Evolutionary conservation across 2,797 vertebrate genomes (phyloP).

Genomic region (Smutsia temminckii): DNA sequence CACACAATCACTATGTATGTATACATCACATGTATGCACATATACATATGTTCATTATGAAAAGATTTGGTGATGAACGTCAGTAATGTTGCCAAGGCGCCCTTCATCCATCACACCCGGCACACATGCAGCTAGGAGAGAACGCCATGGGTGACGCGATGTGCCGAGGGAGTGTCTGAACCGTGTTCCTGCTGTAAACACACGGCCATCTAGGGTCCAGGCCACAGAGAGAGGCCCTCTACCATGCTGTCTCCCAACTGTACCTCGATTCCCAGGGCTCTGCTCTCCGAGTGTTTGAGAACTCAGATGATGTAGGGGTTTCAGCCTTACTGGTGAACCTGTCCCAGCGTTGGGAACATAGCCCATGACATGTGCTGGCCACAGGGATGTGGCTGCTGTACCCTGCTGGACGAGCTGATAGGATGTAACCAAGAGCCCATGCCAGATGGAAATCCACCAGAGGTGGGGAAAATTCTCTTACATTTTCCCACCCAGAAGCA

Average conservation of each 20-base stretch:
- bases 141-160: neutral
- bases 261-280: neutral
- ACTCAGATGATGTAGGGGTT: neutral
- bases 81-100: neutral
- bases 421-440: fast-evolving
- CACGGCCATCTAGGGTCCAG: neutral
- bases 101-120: neutral
- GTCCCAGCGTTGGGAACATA: neutral
- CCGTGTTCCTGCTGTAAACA: neutral
- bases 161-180: fast-evolving
- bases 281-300: neutral
- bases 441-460: neutral
- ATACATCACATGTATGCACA: no score
- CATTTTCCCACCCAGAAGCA: neutral
- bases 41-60: neutral
- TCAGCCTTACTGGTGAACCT: neutral
- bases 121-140: no score
- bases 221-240: neutral
- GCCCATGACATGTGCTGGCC: neutral
- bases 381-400: fast-evolving
- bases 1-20: neutral
- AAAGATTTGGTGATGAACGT: neutral
- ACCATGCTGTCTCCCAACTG: neutral
- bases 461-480: neutral
- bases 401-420: neutral